phyloP scores from a whole-genome alignment of 2,113 vertebrate genomes.

The Perca fluviatilis region DNA sequence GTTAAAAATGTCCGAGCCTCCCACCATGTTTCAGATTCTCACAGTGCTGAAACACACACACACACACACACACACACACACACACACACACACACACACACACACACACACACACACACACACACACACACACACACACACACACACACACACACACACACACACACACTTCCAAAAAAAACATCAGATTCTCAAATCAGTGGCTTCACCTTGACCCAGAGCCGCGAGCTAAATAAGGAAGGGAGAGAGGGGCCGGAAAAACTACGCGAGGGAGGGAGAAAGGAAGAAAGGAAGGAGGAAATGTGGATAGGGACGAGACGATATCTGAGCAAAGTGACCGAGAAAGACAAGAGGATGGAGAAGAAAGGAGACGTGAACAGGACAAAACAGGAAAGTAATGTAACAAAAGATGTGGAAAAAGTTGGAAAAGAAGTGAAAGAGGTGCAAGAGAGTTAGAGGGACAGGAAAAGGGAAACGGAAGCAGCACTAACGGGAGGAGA shows the following conservation, averaged over 20 bases:
- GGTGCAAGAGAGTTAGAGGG: background rate
- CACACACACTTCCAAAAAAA: background rate
- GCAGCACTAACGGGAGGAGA: background rate
- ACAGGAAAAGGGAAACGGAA: too few relatives aligned
- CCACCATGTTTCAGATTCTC: background rate
- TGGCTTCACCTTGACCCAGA: conserved; percentile 56
- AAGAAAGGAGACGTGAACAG: background rate
- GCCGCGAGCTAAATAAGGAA: conserved; percentile 17
- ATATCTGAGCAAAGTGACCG: background rate
- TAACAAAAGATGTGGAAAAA: background rate
- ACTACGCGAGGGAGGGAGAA: background rate
- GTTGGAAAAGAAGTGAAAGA: too few relatives aligned
- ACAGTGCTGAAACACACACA: background rate
- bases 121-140: too few relatives aligned
- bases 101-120: too few relatives aligned
- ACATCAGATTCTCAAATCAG: conserved; percentile 29
- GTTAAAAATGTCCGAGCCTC: background rate
- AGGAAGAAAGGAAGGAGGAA: background rate
- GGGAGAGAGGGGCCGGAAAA: background rate
- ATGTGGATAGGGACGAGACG: background rate
- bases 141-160: too few relatives aligned
- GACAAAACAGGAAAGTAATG: background rate
- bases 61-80: too few relatives aligned
- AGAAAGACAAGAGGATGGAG: background rate
- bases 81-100: too few relatives aligned